A percentile compares a stretch with the other conserved stretches of the same genome.
Evolutionary conservation across 2,113 vertebrate species (phyloP).

Genomic region (Sitta europaea): DNA sequence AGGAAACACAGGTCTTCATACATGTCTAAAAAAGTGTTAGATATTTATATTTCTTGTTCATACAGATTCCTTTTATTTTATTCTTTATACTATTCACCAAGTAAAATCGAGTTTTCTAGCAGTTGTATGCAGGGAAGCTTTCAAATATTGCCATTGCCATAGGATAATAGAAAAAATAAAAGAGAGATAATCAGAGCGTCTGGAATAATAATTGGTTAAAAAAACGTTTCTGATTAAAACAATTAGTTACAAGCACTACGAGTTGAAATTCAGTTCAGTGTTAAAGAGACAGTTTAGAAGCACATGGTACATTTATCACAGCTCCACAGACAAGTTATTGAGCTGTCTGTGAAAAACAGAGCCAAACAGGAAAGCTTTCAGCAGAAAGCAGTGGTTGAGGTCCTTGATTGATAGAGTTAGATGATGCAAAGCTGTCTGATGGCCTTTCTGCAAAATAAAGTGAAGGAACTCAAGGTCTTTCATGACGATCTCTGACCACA

Average conservation of each 20-base stretch:
- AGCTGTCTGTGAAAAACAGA: conserved; percentile 81
- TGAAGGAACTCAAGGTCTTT: conserved; percentile 78
- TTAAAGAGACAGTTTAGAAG: conserved; percentile 75
- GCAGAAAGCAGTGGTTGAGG: conserved; percentile 68
- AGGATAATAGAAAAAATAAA: conserved; percentile 14
- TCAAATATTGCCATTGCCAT: not conserved
- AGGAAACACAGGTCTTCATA: not conserved
- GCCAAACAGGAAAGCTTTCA: conserved; percentile 81
- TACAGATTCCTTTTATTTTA: not conserved
- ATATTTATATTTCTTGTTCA: not conserved
- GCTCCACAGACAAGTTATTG: conserved; percentile 82
- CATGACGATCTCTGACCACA: conserved; percentile 76
- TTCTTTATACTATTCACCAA: not conserved
- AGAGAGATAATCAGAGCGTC: not conserved
- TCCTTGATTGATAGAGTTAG: conserved; percentile 80
- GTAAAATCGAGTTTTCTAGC: not conserved
- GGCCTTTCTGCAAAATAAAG: conserved; percentile 76
- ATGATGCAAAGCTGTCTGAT: conserved; percentile 76
- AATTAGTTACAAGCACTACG: conserved; percentile 62
- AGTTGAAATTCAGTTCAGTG: conserved; percentile 68
- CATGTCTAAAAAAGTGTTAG: not conserved
- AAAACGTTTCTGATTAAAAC: conserved; percentile 54
- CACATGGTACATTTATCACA: conserved; percentile 73
- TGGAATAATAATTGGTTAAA: conserved; percentile 43
- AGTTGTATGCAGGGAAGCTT: not conserved